A percentile compares a stretch with the other conserved stretches of the same genome.
Conservation (phyloP, 2,113 vertebrate species). For the Leucoraja erinaceus region DNA sequence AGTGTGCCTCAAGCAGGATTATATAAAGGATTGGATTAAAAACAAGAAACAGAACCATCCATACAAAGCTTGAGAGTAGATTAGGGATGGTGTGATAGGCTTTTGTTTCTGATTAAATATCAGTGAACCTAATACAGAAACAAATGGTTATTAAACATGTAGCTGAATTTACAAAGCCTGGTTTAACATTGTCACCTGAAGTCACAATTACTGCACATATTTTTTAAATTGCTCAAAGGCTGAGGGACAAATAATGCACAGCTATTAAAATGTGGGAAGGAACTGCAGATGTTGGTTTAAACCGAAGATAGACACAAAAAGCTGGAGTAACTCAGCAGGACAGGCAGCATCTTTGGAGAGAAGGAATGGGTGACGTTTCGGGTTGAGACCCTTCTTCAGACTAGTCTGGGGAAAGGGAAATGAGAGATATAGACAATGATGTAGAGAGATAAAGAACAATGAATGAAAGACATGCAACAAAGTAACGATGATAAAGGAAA, state of each 20-base stretch:
- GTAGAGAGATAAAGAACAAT: no score
- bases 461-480: no score
- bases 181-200: neutral
- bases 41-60: neutral
- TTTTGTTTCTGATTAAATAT: neutral
- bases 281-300: no score
- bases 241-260: neutral
- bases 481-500: no score
- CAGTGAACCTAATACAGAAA: neutral
- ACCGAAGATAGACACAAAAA: no score
- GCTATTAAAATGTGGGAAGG: neutral
- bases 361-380: no score
- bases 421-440: no score
- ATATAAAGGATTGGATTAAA: neutral
- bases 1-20: neutral
- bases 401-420: no score
- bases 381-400: no score
- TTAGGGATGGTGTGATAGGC: neutral
- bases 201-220: neutral
- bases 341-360: no score
- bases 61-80: neutral
- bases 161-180: neutral
- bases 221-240: neutral
- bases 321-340: no score
- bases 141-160: neutral